Percentiles rank a stretch among this genome's conserved stretches.
These are phyloP conservation scores for Epinotia brunnichana DNA, from an alignment of 2,888 invertebrate genomes.

Conservation along the genomic window DNA sequence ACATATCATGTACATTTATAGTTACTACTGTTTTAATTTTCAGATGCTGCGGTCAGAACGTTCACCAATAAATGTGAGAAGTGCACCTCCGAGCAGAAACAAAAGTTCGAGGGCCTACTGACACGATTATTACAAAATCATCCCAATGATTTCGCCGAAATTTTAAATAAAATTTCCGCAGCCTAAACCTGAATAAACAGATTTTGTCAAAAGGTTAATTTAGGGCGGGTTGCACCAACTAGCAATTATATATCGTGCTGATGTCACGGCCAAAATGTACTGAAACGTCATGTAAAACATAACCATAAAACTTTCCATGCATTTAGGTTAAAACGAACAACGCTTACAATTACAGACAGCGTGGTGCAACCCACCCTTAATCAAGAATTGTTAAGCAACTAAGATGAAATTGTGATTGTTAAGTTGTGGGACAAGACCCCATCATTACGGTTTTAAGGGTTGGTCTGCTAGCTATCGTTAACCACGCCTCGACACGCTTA, in stretches of 20 bases:
- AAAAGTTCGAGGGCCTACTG: conserved; percentile 52
- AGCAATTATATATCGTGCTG: too few relatives aligned
- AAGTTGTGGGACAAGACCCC: background rate
- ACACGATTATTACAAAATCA: conserved; percentile 47
- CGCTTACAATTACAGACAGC: too few relatives aligned
- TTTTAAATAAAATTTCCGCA: conserved; percentile 31
- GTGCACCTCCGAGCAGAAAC: conserved; percentile 54
- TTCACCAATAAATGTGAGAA: conserved; percentile 52
- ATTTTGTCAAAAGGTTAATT: background rate
- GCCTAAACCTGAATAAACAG: conserved; percentile 34
- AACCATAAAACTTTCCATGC: too few relatives aligned
- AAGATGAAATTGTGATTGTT: background rate
- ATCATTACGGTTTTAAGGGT: too few relatives aligned
- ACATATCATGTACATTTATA: too few relatives aligned
- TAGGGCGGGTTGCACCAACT: too few relatives aligned
- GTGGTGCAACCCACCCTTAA: background rate
- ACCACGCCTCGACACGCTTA: too few relatives aligned
- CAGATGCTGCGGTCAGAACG: conserved; percentile 50
- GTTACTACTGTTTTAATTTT: too few relatives aligned
- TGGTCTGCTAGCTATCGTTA: too few relatives aligned
- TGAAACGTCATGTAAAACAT: too few relatives aligned
- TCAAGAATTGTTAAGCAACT: background rate
- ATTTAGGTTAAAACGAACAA: too few relatives aligned
- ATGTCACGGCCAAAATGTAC: too few relatives aligned
- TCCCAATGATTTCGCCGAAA: conserved; percentile 43